Conservation (phyloP, 2,888 invertebrate species). For the Mythimna vitellina region DNA sequence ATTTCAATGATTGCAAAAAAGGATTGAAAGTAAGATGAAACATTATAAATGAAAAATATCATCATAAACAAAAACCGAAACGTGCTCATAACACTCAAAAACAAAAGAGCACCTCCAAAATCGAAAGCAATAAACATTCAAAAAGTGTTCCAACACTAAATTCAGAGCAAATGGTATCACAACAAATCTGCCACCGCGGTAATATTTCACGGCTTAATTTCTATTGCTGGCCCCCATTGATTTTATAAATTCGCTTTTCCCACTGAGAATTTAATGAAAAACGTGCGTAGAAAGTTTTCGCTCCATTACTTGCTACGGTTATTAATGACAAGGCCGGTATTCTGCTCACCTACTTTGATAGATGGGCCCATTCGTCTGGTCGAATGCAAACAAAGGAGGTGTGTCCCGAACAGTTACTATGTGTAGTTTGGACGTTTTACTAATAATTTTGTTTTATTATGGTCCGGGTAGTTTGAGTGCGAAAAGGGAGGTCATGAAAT, state of each 20-base stretch:
- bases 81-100: not conserved
- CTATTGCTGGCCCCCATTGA: constrained; percentile 77
- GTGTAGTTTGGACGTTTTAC: constrained; percentile 54
- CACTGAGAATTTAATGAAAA: constrained; percentile 82
- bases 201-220: constrained; percentile 72
- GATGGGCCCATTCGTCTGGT: constrained; percentile 74
- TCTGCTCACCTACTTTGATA: constrained; percentile 75
- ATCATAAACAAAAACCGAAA: not conserved
- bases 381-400: constrained; percentile 75
- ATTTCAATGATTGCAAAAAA: too few relatives aligned
- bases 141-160: constrained; percentile 57
- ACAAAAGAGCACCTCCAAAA: constrained; percentile 34
- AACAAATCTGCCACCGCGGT: constrained; percentile 63
- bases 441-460: constrained; percentile 56
- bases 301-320: constrained; percentile 78
- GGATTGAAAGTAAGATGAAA: not conserved
- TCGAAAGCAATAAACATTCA: constrained; percentile 48
- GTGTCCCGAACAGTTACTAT: constrained; percentile 42
- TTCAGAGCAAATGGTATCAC: constrained; percentile 52
- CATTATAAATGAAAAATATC: constrained; percentile 8
- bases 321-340: constrained; percentile 77
- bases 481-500: constrained; percentile 31
- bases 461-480: constrained; percentile 28
- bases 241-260: constrained; percentile 78
- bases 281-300: constrained; percentile 85